These are phyloP conservation scores for Coilia nasus DNA, from an alignment of 2,797 vertebrate species.

Conservation along the genomic window DNA sequence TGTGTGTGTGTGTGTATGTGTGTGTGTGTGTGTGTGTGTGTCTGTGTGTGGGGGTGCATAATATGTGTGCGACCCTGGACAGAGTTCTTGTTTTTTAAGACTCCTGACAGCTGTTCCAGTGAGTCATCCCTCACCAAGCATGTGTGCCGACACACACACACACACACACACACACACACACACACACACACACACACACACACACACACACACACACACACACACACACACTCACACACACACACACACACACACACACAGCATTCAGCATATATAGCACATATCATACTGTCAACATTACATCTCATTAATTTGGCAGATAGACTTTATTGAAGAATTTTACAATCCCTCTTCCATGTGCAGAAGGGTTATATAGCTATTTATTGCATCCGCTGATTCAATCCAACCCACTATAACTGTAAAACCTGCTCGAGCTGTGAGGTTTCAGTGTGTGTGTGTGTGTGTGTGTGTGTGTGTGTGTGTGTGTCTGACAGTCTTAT, in stretches of 20 bases:
- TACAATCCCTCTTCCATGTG: too few relatives aligned
- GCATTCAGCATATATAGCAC: too few relatives aligned
- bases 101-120: conserved; percentile 16
- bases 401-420: not conserved
- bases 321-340: too few relatives aligned
- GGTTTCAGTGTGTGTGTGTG: too few relatives aligned
- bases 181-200: conserved; percentile 1
- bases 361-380: too few relatives aligned
- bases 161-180: not conserved
- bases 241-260: too few relatives aligned
- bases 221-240: not conserved
- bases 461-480: conserved; percentile 14
- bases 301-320: too few relatives aligned
- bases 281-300: too few relatives aligned
- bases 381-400: not conserved
- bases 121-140: conserved; percentile 11
- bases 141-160: not conserved
- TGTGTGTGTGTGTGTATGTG: not conserved
- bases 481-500: not conserved
- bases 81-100: conserved; percentile 10
- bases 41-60: too few relatives aligned
- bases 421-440: not conserved
- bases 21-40: not conserved
- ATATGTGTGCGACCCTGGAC: not conserved
- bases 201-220: not conserved